These are phyloP conservation scores for Magallana nippona DNA, from an alignment of 2,888 invertebrate species.

Conservation along the genomic window DNA sequence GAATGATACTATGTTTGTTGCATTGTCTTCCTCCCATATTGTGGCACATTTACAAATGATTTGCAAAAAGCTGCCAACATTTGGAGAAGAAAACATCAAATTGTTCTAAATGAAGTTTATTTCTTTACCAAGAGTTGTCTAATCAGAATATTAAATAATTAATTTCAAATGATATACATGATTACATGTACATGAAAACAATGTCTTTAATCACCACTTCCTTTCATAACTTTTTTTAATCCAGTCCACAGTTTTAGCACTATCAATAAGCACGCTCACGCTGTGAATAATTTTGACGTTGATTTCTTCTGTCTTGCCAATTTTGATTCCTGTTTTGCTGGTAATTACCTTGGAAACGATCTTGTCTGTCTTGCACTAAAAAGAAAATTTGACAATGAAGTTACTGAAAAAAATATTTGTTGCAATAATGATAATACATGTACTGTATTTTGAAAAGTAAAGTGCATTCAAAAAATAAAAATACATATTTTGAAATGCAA, in stretches of 20 bases:
- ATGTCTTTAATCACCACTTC: not conserved
- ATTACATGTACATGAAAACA: not conserved
- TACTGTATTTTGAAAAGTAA: no score
- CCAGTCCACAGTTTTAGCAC: not conserved
- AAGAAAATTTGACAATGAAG: not conserved
- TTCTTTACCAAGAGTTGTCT: not conserved
- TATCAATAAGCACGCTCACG: slow-evolving; percentile 55
- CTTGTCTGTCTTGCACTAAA: slow-evolving; percentile 54
- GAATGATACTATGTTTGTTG: no score
- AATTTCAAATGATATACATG: not conserved
- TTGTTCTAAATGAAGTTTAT: not conserved
- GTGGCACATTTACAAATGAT: no score
- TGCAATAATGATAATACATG: no score
- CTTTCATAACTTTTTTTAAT: not conserved
- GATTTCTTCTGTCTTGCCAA: slow-evolving; percentile 48
- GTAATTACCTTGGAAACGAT: slow-evolving; percentile 51
- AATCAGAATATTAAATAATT: not conserved
- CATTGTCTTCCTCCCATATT: no score
- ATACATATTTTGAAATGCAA: no score
- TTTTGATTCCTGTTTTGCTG: slow-evolving; percentile 52
- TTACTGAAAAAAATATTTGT: not conserved
- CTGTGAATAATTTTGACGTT: slow-evolving; percentile 49
- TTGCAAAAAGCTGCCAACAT: no score
- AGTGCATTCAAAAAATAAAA: no score
- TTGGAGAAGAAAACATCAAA: not conserved